A percentile compares a stretch with the other conserved stretches of the same genome.
Conservation (phyloP, 2,113 vertebrate species). For the Centropus bengalensis region DNA sequence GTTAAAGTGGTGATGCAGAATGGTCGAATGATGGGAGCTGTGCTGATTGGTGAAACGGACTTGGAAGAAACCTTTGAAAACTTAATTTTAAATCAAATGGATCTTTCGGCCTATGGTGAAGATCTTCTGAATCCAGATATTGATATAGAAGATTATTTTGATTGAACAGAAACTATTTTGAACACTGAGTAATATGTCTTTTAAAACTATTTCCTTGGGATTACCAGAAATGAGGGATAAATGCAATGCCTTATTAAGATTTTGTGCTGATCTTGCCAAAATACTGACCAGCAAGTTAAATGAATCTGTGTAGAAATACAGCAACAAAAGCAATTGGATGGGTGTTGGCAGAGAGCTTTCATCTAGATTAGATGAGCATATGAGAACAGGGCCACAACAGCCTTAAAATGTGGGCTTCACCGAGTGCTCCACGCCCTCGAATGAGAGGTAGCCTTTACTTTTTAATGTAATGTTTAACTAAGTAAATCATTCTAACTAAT, state of each 20-base stretch:
- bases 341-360: background rate
- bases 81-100: slow-evolving; percentile 96
- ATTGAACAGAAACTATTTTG: slow-evolving; percentile 71
- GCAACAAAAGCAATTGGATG: background rate
- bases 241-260: background rate
- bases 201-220: background rate
- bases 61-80: slow-evolving; percentile 99
- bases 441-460: fast-evolving
- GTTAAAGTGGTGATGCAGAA: slow-evolving; percentile 89
- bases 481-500: too few relatives aligned
- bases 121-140: slow-evolving; percentile 91
- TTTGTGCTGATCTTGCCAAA: background rate
- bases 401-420: background rate
- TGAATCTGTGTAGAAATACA: background rate
- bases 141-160: slow-evolving; percentile 98
- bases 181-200: background rate
- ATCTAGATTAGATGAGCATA: background rate
- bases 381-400: background rate
- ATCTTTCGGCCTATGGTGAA: slow-evolving; percentile 90
- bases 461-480: background rate
- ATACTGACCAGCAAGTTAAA: background rate
- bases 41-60: slow-evolving; percentile 93
- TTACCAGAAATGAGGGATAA: background rate
- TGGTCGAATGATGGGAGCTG: slow-evolving; percentile 91
- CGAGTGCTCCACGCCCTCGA: background rate